Evolutionary conservation across 2,888 invertebrate species (phyloP).

Genomic region (Keiferia lycopersicella): DNA sequence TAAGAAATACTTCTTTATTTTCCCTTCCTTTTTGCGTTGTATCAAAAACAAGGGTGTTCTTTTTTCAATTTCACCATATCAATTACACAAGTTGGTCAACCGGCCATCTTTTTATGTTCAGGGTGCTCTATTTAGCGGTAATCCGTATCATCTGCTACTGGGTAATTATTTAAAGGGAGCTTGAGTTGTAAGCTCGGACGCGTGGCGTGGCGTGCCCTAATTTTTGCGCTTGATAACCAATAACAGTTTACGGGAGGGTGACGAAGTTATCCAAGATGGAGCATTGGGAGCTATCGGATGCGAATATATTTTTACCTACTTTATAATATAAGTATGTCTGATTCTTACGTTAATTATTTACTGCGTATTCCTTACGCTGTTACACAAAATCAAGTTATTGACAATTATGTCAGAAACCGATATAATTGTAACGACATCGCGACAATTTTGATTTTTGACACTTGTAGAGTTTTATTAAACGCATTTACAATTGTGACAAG

Average conservation of each 20-base stretch:
- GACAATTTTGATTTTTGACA: too few relatives aligned
- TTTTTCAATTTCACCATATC: constrained; percentile 41
- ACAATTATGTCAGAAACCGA: too few relatives aligned
- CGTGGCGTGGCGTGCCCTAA: constrained; percentile 77
- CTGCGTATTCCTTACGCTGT: too few relatives aligned
- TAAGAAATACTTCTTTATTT: too few relatives aligned
- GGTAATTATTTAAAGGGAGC: constrained; percentile 78
- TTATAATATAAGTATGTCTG: too few relatives aligned
- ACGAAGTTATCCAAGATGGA: neutral
- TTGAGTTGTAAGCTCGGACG: constrained; percentile 59
- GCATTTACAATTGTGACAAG: too few relatives aligned
- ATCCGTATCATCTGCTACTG: constrained; percentile 80
- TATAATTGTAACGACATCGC: too few relatives aligned
- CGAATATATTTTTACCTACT: neutral
- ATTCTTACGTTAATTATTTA: too few relatives aligned
- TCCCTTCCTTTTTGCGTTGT: too few relatives aligned
- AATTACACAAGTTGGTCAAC: constrained; percentile 35
- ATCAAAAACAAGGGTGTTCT: constrained; percentile 33
- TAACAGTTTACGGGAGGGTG: constrained; percentile 58
- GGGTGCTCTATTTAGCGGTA: constrained; percentile 53
- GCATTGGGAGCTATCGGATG: neutral
- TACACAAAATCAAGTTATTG: too few relatives aligned
- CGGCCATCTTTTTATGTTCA: constrained; percentile 53
- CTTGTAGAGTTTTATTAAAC: too few relatives aligned
- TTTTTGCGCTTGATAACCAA: constrained; percentile 73